Base-by-base conservation (phyloP, 1,140 invertebrate genomes). In the Chironomus tepperi region DNA sequence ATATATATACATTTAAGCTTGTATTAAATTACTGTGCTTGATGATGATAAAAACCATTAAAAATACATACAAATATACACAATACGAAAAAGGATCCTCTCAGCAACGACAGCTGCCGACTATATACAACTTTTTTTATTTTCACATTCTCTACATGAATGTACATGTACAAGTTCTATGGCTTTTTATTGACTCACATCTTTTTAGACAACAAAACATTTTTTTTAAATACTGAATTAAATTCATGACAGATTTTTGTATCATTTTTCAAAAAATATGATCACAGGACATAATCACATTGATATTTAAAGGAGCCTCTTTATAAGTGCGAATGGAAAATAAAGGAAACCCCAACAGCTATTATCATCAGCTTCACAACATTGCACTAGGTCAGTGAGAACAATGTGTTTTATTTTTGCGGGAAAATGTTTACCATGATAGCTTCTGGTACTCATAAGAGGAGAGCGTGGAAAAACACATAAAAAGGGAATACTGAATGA, bases 231-330 rank as follows among this genome's bases (percentile, higher is more conserved):
- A 2, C 24, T 34, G 24, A 34, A 34, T 57, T 57, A 15, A 47
- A 15, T 57, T 57, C n/a, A n/a, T 57, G 47, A 57, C 47, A 57
- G 47, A 57, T 57, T 57, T 57, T 57, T 57, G 47, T 57, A n/a
- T 57, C 47, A 57, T 57, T 57, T 57, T 15, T 57, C 12, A 57
- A 12, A 57, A 5, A 9, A 12, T 57, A 57, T 57, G 12, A 57
- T 57, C 47, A 57, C 47, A 12, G 47, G 12, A 15, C 15, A 57
- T n/a, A 57, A 57, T 57, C 12, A 7, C 24, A 47, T 10, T 2
- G 8, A 47, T 47, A 1, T 47, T 15, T 47, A 10, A 47, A 9
- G 43, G n/a, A n/a, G 47, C 47, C 47, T 57, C n/a, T 12, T 12
- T 5, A 5, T 12, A n/a, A 57, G 24, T 57, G 10, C 5, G 12